phyloP scores from a whole-genome alignment of 2,113 vertebrate genomes.

The Rhipidura dahli region DNA sequence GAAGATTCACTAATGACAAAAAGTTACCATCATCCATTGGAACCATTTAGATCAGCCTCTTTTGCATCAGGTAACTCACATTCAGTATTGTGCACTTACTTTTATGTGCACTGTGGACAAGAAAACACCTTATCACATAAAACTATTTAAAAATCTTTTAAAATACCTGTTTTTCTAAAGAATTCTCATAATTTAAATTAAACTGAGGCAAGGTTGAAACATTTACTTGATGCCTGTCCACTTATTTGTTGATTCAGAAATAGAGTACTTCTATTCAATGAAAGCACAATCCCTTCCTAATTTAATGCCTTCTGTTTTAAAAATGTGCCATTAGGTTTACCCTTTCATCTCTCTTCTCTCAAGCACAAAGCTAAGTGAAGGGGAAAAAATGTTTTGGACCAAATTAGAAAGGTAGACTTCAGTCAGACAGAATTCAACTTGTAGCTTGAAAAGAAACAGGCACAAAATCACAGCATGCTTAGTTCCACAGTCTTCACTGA shows the following conservation, averaged over 20 bases:
- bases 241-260: neutral
- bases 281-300: neutral
- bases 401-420: neutral
- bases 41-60: neutral
- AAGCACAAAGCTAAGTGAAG: neutral
- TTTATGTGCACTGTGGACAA: neutral
- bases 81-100: neutral
- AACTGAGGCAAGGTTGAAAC: neutral
- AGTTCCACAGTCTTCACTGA: neutral
- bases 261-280: neutral
- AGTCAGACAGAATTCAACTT: neutral
- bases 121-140: neutral
- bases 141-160: neutral
- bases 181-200: neutral
- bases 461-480: neutral
- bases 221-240: neutral
- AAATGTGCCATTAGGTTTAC: neutral
- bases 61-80: neutral
- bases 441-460: neutral
- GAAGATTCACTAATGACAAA: neutral
- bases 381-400: neutral
- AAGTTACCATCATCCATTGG: neutral
- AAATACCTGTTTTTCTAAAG: neutral
- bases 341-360: neutral
- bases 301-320: neutral